Base-by-base conservation (phyloP, 1,140 invertebrate species). In the Ceratosolen fusciceps region DNA sequence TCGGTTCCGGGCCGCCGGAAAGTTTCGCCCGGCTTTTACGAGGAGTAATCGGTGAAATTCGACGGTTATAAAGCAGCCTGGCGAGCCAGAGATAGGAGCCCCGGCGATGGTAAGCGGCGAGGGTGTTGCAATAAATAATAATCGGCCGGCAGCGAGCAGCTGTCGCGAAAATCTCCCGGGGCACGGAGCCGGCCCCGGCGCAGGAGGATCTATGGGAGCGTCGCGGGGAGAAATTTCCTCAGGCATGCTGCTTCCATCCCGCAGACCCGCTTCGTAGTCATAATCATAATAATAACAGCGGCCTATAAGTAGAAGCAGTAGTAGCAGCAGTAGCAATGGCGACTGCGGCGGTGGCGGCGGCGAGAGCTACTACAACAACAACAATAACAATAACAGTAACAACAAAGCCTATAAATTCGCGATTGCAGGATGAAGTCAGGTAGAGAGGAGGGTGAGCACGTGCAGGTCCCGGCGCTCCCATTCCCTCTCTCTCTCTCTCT, bases 101-200 rank as follows among this genome's bases (percentile, higher is more conserved):
- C 29, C 31, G 5, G 10, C 2, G 47, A 37, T 31, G 49, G 52
- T 47, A 70, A 56, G 74, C 43, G 74, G 75, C 75, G 75, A 72
- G 39, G 68, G 76, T 62, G 76, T 72, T 78, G 76, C 76, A 78
- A 72, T 78, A 78, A 78, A 78, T 78, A 78, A 77, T 72, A 78
- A 77, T 77, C 62, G 58, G 39, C 58, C 74, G 58, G 24, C 75
- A 43, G 75, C 52, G 67, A 47, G 65, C 75, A 77, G 75, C 75
- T 77, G 75, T 77, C 65, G 76, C 68, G 68, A 71, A 72, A 78
- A 78, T 72, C 54, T 72, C 76, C 29, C 56, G 29, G 70, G 47
- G 43, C 54, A 56, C 52, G 31, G 2, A 10, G 2, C 70, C 34
- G 16, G 29, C 70, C 26, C n/a, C n/a, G n/a, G n/a, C n/a, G 73